These are phyloP conservation scores for Strix aluco DNA, from an alignment of 2,113 vertebrate genomes.

Conservation along the genomic window DNA sequence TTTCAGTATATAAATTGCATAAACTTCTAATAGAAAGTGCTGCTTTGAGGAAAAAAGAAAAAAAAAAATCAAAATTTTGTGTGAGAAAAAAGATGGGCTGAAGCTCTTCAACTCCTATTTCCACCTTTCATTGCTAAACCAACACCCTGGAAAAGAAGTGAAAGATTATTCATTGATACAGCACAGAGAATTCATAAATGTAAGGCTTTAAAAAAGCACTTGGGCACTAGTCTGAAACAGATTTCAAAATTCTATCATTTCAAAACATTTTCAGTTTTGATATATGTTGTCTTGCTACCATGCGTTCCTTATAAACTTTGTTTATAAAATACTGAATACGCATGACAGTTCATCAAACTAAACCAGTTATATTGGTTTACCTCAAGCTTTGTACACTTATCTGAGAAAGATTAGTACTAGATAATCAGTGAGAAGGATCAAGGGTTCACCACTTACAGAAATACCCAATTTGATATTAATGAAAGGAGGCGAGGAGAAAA, in stretches of 20 bases:
- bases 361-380: not conserved
- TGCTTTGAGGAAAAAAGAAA: not conserved
- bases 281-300: not conserved
- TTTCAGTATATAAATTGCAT: not conserved
- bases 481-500: not conserved
- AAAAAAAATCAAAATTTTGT: not conserved
- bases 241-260: not conserved
- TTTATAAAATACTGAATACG: not conserved
- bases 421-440: not conserved
- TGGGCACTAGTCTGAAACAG: not conserved
- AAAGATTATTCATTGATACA: not conserved
- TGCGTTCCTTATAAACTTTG: not conserved
- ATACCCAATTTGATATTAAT: not conserved
- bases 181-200: not conserved
- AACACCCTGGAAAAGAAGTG: not conserved
- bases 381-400: not conserved
- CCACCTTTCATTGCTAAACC: not conserved
- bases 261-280: not conserved
- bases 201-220: not conserved
- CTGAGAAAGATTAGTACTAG: not conserved
- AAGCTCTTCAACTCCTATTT: not conserved
- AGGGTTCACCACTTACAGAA: not conserved
- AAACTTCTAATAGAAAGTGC: not conserved
- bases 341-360: not conserved
- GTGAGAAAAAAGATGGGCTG: not conserved